Conservation (phyloP, 2,113 vertebrate species). For the Amphiprion percula region DNA sequence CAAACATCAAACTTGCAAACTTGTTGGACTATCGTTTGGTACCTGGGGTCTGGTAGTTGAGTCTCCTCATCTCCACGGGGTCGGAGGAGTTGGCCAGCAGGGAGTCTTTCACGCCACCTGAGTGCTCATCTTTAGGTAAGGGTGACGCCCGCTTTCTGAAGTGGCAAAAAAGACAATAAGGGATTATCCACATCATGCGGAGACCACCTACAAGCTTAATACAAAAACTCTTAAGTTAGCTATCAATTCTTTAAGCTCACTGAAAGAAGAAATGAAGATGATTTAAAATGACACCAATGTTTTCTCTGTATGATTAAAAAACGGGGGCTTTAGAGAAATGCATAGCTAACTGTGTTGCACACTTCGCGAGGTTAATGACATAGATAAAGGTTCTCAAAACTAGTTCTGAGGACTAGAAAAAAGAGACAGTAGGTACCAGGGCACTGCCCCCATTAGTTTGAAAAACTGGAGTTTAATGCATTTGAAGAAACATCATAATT, state of each 20-base stretch:
- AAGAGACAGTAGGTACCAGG: slow-evolving; percentile 44
- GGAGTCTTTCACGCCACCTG: slow-evolving; percentile 94
- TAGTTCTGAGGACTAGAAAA: slow-evolving; percentile 47
- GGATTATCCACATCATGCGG: slow-evolving; percentile 4
- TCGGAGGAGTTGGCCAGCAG: slow-evolving; percentile 95
- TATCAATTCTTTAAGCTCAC: slow-evolving; percentile 18
- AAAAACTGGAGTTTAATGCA: slow-evolving; percentile 74
- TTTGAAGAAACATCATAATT: slow-evolving; percentile 71
- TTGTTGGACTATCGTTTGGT: slow-evolving; percentile 31
- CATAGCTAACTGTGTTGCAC: slow-evolving; percentile 17
- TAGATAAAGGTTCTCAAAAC: slow-evolving; percentile 60
- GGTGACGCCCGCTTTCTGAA: slow-evolving; percentile 96
- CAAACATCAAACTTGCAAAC: neutral
- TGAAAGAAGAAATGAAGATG: slow-evolving; percentile 31
- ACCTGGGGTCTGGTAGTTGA: slow-evolving; percentile 99
- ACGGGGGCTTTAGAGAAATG: slow-evolving; percentile 1
- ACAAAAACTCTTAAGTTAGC: neutral
- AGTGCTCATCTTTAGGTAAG: slow-evolving; percentile 95
- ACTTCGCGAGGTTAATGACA: slow-evolving; percentile 61
- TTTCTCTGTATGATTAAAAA: slow-evolving; percentile 22
- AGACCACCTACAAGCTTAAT: neutral
- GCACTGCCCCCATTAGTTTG: slow-evolving; percentile 55
- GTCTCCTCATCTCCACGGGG: slow-evolving; percentile 96
- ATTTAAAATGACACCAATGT: slow-evolving; percentile 33
- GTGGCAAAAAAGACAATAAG: slow-evolving; percentile 66